Evolutionary conservation across 2,888 invertebrate species (phyloP).

Genomic region (Parasteatoda lunata): DNA sequence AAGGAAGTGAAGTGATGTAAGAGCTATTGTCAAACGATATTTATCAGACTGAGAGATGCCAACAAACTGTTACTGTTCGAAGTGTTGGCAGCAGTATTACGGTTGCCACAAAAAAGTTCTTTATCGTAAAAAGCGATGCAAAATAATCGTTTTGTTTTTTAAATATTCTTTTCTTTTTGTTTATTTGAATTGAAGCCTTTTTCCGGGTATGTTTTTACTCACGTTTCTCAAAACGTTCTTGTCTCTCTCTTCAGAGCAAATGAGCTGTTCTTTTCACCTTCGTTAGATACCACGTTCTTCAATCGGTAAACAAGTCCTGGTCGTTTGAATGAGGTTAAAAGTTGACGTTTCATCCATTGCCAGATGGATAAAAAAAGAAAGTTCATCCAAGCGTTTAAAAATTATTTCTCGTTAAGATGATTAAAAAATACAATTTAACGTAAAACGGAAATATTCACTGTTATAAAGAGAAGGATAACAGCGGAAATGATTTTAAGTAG

Average conservation of each 20-base stretch:
- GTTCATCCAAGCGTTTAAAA: background rate
- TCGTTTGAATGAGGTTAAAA: slow-evolving; percentile 30
- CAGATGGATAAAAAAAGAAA: background rate
- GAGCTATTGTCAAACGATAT: slow-evolving; percentile 34
- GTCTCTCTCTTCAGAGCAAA: slow-evolving; percentile 7
- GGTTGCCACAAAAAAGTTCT: slow-evolving; percentile 7
- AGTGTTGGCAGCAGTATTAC: slow-evolving; percentile 23
- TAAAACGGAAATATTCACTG: no score
- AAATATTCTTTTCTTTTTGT: background rate
- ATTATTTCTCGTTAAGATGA: background rate
- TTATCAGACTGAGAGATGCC: slow-evolving; percentile 32
- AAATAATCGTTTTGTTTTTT: slow-evolving; percentile 13
- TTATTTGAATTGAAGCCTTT: background rate
- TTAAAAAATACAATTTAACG: background rate
- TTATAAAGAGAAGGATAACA: no score
- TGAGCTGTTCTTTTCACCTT: background rate
- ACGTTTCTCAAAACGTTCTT: slow-evolving; percentile 11
- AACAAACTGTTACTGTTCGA: slow-evolving; percentile 4
- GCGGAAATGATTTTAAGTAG: no score
- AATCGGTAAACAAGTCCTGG: background rate
- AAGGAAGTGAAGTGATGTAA: slow-evolving; percentile 57
- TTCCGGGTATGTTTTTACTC: slow-evolving; percentile 50
- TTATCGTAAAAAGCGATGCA: slow-evolving; percentile 20
- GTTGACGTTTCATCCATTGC: slow-evolving; percentile 23
- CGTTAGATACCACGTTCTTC: background rate